Percentiles rank a stretch among this genome's conserved stretches.
Evolutionary conservation across 2,888 invertebrate genomes (phyloP).

Genomic region (Cetonia aurata): DNA sequence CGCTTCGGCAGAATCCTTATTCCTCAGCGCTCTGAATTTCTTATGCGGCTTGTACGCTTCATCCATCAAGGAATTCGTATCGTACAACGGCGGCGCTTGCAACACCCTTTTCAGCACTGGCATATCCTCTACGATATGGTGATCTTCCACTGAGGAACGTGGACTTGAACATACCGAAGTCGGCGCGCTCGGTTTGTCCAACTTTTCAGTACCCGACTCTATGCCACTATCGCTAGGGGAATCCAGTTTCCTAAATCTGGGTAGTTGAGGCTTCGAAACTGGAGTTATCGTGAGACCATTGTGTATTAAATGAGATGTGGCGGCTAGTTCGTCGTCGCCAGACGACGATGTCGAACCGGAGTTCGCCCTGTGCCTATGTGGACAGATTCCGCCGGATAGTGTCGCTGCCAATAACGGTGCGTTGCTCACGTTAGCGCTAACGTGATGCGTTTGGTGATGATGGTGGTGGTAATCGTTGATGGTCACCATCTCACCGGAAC

Average conservation of each 20-base stretch:
- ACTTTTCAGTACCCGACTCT: slow-evolving; percentile 91
- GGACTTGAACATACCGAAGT: slow-evolving; percentile 90
- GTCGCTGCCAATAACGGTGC: slow-evolving; percentile 82
- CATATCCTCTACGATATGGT: slow-evolving; percentile 87
- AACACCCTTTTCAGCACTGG: slow-evolving; percentile 92
- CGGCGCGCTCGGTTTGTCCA: slow-evolving; percentile 77
- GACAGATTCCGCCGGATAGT: slow-evolving; percentile 79
- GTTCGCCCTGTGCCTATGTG: slow-evolving; percentile 80
- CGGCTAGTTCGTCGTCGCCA: slow-evolving; percentile 84
- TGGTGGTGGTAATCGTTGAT: slow-evolving; percentile 71
- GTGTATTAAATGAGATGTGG: slow-evolving; percentile 79
- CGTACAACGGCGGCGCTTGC: slow-evolving; percentile 92
- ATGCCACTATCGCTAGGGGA: slow-evolving; percentile 95
- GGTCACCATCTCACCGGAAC: slow-evolving; percentile 75
- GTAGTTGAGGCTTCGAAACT: slow-evolving; percentile 67
- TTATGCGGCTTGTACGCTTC: slow-evolving; percentile 97
- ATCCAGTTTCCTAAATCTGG: slow-evolving; percentile 85
- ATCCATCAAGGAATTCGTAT: slow-evolving; percentile 92
- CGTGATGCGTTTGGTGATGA: slow-evolving; percentile 51
- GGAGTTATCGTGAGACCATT: slow-evolving; percentile 82
- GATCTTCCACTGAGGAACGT: slow-evolving; percentile 85
- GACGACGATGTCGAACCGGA: slow-evolving; percentile 80
- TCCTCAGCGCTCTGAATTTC: slow-evolving; percentile 88
- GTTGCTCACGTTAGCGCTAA: slow-evolving; percentile 75
- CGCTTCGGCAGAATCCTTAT: slow-evolving; percentile 84